These are phyloP conservation scores for Sesamia nonagrioides DNA, from an alignment of 1,140 invertebrate species.

Conservation along the genomic window DNA sequence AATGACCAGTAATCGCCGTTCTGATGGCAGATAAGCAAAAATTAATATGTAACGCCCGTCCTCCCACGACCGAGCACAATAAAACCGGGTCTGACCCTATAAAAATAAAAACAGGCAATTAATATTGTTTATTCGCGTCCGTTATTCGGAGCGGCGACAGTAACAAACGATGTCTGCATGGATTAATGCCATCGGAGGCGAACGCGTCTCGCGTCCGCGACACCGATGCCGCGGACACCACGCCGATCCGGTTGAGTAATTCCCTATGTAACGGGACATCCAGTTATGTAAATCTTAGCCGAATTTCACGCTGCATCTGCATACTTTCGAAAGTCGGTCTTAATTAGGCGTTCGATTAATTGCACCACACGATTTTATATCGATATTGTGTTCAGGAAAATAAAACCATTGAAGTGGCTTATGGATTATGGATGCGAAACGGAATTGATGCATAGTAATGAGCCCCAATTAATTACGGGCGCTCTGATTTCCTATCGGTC, in stretches of 20 bases:
- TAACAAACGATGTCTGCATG: slow-evolving; percentile 66
- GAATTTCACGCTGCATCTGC: slow-evolving; percentile 78
- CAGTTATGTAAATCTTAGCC: slow-evolving; percentile 86
- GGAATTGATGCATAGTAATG: slow-evolving; percentile 54
- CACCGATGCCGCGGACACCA: slow-evolving; percentile 54
- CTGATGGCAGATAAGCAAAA: slow-evolving; percentile 79
- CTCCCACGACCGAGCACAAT: slow-evolving; percentile 74
- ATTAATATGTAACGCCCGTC: slow-evolving; percentile 79
- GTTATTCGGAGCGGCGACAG: slow-evolving; percentile 75
- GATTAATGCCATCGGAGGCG: slow-evolving; percentile 61
- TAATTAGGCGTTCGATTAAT: slow-evolving; percentile 61
- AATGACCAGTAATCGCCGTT: slow-evolving; percentile 73
- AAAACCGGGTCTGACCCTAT: slow-evolving; percentile 73
- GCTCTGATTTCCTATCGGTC: slow-evolving; percentile 54
- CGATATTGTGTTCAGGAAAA: slow-evolving; percentile 45
- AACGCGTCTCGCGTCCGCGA: slow-evolving; percentile 51
- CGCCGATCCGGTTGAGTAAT: slow-evolving; percentile 79
- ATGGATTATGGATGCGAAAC: slow-evolving; percentile 56
- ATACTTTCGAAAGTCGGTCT: slow-evolving; percentile 77
- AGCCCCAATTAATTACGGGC: slow-evolving; percentile 53
- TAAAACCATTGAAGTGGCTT: slow-evolving; percentile 47
- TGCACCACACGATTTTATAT: slow-evolving; percentile 41
- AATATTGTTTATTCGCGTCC: slow-evolving; percentile 81
- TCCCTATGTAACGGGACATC: slow-evolving; percentile 84
- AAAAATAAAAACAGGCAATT: slow-evolving; percentile 80